A percentile compares a stretch with the other conserved stretches of the same genome.
Evolutionary conservation across 2,113 vertebrate species (phyloP).

Genomic region (Corythoichthys intestinalis): DNA sequence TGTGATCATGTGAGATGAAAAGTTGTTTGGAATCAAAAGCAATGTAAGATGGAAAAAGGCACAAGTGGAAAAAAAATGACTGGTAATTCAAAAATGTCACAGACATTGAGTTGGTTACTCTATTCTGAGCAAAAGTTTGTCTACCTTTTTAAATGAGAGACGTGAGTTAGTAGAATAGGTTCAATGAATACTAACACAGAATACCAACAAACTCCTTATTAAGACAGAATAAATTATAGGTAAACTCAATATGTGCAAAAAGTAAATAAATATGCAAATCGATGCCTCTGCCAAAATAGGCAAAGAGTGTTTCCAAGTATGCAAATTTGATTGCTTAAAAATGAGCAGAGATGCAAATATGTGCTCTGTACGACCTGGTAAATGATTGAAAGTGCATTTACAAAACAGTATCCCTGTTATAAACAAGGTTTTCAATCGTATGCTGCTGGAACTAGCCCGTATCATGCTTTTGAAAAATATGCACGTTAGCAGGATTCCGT

Average conservation of each 20-base stretch:
- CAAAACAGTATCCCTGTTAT: neutral
- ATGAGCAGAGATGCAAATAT: neutral
- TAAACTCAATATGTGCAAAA: neutral
- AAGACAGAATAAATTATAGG: neutral
- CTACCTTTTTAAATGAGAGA: neutral
- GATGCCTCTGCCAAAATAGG: neutral
- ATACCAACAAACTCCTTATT: neutral
- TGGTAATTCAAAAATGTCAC: neutral
- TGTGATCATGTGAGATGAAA: neutral
- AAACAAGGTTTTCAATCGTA: neutral
- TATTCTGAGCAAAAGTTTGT: neutral
- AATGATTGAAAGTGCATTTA: neutral
- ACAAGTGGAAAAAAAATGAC: neutral
- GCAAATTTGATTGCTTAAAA: constrained; percentile 2
- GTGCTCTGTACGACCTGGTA: neutral
- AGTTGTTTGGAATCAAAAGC: neutral
- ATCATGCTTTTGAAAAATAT: neutral
- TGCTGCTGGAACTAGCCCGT: neutral
- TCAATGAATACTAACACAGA: neutral
- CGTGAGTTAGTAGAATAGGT: neutral
- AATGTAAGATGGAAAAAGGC: neutral
- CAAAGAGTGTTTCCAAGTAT: constrained; percentile 4
- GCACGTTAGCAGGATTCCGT: neutral
- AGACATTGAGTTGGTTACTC: neutral
- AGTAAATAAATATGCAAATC: constrained; percentile 2